Evolutionary conservation across 2,113 vertebrate species (phyloP), one percentile per base, ranked within the genome.

Genomic region (Clarias batrachus): DNA sequence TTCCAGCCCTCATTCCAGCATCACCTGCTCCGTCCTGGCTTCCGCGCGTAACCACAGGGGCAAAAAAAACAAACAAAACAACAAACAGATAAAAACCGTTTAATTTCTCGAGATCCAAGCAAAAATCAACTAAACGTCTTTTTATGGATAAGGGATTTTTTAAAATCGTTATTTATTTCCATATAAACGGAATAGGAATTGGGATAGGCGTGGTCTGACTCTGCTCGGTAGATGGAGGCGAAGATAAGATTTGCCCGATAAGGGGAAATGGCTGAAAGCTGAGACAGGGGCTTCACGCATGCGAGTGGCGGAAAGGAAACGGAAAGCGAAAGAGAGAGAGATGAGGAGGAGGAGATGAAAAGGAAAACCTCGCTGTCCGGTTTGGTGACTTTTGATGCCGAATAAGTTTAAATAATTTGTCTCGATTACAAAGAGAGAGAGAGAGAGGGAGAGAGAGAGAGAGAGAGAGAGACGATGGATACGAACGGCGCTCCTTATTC

Each of bases 131-230:
- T 1, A 41, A 41, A 41, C 41, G 41, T 41, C 3, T 48, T 48
- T 48, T 48, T 48, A 48, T 48, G 48, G 48, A 19, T 57, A 37
- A 30, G 19, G 3, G 11, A 1, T 17, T 83, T 83, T 41, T 21
- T 9, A 11, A 21, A 54, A 83, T 60, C 81, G 85, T 82, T 89
- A 86, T 89, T 86, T 83, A 73, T 73, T 88, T 91, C 83, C 90
- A 88, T 83, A 90, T 56, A 83, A 91, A 90, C 90, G 84, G 91
- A 92, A 93, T 92, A 92, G 93, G 90, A 93, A 92, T 92, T 91
- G 90, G 89, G 85, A 95, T 94, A 93, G 95, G 94, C 94, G 94
- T 95, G 95, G 94, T 94, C 93, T 94, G 83, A 93, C 90, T 91
- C 92, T 91, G 92, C 91, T 93, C 92, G 89, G 91, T 92, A 91